Evolutionary conservation across 1,140 invertebrate genomes (phyloP).

Genomic region (Aphaenogaster ashmeadi): DNA sequence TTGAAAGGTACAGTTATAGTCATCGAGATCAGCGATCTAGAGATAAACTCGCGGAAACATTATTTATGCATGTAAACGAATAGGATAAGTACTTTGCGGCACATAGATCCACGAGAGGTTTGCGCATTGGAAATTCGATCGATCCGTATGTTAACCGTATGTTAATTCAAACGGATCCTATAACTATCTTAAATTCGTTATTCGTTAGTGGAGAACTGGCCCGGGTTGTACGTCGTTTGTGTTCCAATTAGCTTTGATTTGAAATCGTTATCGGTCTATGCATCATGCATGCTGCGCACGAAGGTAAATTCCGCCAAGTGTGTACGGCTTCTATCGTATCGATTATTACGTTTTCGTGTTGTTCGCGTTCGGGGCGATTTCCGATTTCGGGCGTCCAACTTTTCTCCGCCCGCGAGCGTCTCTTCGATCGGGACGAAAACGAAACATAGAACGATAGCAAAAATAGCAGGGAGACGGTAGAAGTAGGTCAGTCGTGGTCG

Average conservation of each 20-base stretch:
- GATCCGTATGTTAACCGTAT: conserved; percentile 42
- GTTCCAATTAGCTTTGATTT: conserved; percentile 63
- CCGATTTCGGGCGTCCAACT: conserved; percentile 13
- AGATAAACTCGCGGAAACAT: conserved; percentile 56
- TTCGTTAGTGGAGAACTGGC: conserved; percentile 17
- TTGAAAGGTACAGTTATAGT: conserved; percentile 45
- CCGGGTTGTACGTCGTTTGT: conserved; percentile 20
- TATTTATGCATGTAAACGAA: conserved; percentile 67
- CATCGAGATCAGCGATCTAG: conserved; percentile 38
- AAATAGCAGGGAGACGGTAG: conserved; percentile 21
- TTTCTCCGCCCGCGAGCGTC: background rate
- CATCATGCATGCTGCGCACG: conserved; percentile 37
- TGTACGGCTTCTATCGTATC: conserved; percentile 3
- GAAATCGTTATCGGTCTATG: conserved; percentile 58
- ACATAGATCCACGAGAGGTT: conserved; percentile 33
- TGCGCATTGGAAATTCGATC: conserved; percentile 44
- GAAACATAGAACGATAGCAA: conserved; percentile 45
- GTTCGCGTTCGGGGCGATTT: background rate
- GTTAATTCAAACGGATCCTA: conserved; percentile 46
- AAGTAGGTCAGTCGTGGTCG: conserved; percentile 56
- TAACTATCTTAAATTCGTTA: conserved; percentile 63
- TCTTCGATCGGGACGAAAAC: conserved; percentile 22
- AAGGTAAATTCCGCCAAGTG: conserved; percentile 4
- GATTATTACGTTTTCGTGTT: conserved; percentile 55
- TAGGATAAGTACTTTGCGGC: conserved; percentile 48